phyloP scores from a whole-genome alignment of 2,113 vertebrate genomes.

The Atherinomorus stipes region DNA sequence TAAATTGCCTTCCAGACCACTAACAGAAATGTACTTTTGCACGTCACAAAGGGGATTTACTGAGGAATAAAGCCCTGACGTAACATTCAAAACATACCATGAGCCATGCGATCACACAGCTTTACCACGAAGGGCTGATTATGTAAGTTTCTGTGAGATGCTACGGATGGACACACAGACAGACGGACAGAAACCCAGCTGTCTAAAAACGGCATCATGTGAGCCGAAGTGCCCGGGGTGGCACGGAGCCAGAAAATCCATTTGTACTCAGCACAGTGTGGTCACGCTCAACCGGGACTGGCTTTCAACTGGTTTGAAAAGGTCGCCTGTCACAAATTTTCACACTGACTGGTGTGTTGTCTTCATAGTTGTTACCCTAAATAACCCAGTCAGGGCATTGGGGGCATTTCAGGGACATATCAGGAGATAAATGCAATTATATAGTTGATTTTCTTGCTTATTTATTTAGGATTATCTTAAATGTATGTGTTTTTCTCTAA shows the following conservation, averaged over 20 bases:
- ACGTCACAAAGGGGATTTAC: accelerated
- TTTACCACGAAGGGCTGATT: constrained; percentile 12
- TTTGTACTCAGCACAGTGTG: constrained; percentile 10
- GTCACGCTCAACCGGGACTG: not conserved
- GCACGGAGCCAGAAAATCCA: constrained; percentile 42
- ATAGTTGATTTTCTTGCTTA: no score
- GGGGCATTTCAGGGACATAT: no score
- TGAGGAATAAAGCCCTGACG: not conserved
- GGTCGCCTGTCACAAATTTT: not conserved
- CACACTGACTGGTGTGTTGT: constrained; percentile 5
- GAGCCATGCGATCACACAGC: not conserved
- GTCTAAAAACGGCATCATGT: constrained; percentile 60
- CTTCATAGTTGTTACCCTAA: not conserved
- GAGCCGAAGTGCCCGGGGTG: constrained; percentile 34
- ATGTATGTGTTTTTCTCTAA: no score
- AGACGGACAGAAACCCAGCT: not conserved
- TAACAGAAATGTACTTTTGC: not conserved
- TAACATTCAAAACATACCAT: not conserved
- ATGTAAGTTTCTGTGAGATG: constrained; percentile 21
- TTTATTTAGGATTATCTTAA: no score
- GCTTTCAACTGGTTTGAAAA: constrained; percentile 23
- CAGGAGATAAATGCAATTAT: no score
- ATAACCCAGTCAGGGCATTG: no score
- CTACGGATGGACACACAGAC: not conserved
- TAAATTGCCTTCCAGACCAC: no score